phyloP scores from a whole-genome alignment of 2,797 vertebrate species.

The Tokudaia muenninki region DNA sequence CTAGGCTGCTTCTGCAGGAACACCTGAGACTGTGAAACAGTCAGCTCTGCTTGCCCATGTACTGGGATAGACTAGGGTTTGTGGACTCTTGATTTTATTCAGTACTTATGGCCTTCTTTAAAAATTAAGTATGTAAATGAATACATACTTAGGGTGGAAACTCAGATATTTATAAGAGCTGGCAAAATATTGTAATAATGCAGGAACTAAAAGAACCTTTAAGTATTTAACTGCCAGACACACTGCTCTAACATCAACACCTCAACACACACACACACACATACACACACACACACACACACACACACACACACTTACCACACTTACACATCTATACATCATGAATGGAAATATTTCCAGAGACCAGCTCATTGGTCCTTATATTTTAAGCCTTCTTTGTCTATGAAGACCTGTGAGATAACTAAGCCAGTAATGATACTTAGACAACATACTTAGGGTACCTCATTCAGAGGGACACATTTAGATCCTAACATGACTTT shows the following conservation, averaged over 20 bases:
- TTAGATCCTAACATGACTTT: background rate
- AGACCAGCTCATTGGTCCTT: background rate
- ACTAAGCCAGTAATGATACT: background rate
- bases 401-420: too few species aligned
- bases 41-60: background rate
- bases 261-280: too few species aligned
- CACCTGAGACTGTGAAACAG: background rate
- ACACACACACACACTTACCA: background rate
- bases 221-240: background rate
- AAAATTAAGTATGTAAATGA: constrained; percentile 3
- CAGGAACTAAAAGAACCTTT: background rate
- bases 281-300: too few species aligned
- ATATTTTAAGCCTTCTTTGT: constrained; percentile 11
- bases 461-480: background rate
- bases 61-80: background rate
- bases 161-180: background rate
- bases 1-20: background rate
- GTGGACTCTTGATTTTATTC: background rate
- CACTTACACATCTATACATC: background rate
- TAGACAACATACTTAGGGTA: background rate
- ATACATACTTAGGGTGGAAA: background rate
- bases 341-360: background rate
- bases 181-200: background rate
- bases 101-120: background rate
- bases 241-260: background rate